Base-by-base conservation (phyloP, 2,888 invertebrate species). In the Acronicta leporina region DNA sequence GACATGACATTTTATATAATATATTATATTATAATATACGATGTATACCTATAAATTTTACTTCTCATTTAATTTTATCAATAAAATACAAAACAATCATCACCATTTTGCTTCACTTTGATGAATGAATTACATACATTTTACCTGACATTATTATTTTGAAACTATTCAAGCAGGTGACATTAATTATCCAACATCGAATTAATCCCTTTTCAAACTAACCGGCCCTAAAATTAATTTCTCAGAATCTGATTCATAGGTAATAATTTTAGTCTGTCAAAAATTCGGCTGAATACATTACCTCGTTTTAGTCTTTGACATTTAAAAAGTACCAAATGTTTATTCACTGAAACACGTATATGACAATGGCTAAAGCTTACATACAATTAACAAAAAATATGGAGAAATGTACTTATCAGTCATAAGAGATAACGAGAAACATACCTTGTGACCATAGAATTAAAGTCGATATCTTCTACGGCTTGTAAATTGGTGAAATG, bases 381-480 rank as follows among this genome's bases (percentile, higher is more conserved):
- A 61, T 72, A 76, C 55, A 61, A 68, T 73, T 62, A 68, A 78
- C 33, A 83, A 84, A 73, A 80, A 83, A 82, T 77, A 83, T 75
- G 75, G 79, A 81, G 73, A 81, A 84, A 81, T 89, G 88, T 90
- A 90, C 88, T 88, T 86, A 87, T 88, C 89, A 88, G 89, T 89
- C 88, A 86, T 87, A 87, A 85, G 81, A 87, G 75, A 83, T 73
- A 81, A 85, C 81, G 82, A 80, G 82, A 85, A 86, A 84, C 89
- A 84, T 86, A 90, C 86, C 86, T 90, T 90, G 90, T 89, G 90
- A 91, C 89, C 86, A 81, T 76, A 77, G 62, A 73, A 71, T 75
- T 78, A 60, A 74, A 70, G 45, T 75, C 73, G 71, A 66, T 59
- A 79, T 77, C 67, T 75, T 74, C 77, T 71, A 74, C 74, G 77